Conservation (phyloP, 1,140 invertebrate genomes). For the Cyclargus thomasi region DNA sequence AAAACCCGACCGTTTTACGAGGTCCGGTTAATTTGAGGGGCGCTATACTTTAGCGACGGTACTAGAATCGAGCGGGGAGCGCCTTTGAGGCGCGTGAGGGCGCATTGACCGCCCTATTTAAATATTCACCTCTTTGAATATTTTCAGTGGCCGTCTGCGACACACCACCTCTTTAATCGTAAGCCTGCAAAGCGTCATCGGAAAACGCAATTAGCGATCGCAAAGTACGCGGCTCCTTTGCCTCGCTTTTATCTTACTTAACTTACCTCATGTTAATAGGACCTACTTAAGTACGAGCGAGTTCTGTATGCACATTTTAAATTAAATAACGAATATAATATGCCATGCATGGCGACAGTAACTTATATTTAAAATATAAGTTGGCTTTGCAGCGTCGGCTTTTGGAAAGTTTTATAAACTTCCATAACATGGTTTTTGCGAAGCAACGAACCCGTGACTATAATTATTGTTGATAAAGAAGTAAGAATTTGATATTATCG, state of each 20-base stretch:
- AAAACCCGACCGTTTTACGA: constrained; percentile 56
- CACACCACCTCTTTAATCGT: constrained; percentile 38
- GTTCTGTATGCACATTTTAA: background rate
- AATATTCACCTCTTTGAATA: constrained; percentile 51
- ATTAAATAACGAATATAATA: background rate
- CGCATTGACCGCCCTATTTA: constrained; percentile 61
- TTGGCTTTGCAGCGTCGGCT: constrained; percentile 16
- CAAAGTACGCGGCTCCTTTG: constrained; percentile 26
- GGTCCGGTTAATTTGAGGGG: constrained; percentile 44
- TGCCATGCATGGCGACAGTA: background rate
- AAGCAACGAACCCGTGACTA: background rate
- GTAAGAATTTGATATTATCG: no score
- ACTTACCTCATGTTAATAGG: constrained; percentile 8
- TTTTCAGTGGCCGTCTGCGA: constrained; percentile 40
- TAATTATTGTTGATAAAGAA: background rate
- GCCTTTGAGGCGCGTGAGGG: constrained; percentile 52
- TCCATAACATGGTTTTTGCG: no score
- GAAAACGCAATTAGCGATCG: constrained; percentile 37
- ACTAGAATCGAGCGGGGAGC: constrained; percentile 43
- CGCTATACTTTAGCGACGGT: constrained; percentile 31
- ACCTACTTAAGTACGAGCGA: constrained; percentile 14
- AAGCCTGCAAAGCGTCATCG: constrained; percentile 36
- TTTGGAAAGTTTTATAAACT: no score
- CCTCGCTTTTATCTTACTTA: constrained; percentile 21
- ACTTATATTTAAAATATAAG: background rate